These are phyloP conservation scores for Cettia cetti DNA, from an alignment of 2,113 vertebrate genomes.

Conservation along the genomic window DNA sequence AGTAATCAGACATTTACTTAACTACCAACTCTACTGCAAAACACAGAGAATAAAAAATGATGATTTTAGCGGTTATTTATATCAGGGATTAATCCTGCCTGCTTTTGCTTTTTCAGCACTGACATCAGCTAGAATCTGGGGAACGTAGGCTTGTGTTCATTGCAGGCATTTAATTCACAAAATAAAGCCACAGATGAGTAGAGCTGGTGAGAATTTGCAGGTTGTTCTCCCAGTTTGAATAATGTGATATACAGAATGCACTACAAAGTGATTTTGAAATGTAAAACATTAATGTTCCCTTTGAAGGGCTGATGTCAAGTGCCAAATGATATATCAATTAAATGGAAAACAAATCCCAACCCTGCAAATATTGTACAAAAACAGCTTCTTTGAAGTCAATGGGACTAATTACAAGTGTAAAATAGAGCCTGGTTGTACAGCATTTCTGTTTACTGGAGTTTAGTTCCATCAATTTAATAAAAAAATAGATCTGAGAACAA, in stretches of 20 bases:
- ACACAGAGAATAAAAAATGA: neutral
- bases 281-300: slow-evolving; percentile 33
- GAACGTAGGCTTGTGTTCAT: neutral
- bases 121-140: slow-evolving; percentile 4
- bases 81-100: neutral
- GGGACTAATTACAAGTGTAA: slow-evolving; percentile 31
- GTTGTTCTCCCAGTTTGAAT: neutral
- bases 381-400: slow-evolving; percentile 31
- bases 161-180: neutral
- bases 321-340: slow-evolving; percentile 44
- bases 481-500: neutral
- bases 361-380: neutral
- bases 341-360: slow-evolving; percentile 30
- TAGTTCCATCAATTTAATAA: neutral
- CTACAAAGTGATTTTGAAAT: slow-evolving; percentile 37
- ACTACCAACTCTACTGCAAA: neutral
- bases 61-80: slow-evolving; percentile 11
- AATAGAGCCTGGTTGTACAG: neutral
- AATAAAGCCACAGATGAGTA: neutral
- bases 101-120: slow-evolving; percentile 33
- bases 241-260: neutral
- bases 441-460: neutral
- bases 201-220: neutral
- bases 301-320: slow-evolving; percentile 28
- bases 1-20: neutral